Percentiles rank a stretch among this genome's conserved stretches.
phyloP scores from a whole-genome alignment of 2,113 vertebrate species.

The Loxodonta africana region DNA sequence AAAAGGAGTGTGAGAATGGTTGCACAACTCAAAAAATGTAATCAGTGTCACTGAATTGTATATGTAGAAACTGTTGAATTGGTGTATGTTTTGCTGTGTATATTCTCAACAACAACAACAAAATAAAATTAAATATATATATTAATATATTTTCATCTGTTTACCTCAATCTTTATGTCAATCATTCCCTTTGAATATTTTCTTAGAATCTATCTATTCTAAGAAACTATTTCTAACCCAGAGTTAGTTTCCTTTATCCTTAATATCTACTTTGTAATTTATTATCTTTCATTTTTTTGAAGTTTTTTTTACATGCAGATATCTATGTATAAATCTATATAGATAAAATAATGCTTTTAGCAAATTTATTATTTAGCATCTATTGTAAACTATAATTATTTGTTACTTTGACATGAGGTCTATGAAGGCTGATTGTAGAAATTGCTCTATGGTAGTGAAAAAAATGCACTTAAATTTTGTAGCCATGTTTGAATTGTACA shows the following conservation, averaged over 20 bases:
- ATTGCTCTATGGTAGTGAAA: not conserved
- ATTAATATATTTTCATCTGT: not conserved
- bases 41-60: too few species aligned
- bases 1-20: too few species aligned
- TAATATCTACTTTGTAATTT: not conserved
- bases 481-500: not conserved
- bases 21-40: too few species aligned
- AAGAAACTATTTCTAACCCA: not conserved
- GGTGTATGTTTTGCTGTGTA: too few species aligned
- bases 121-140: not conserved
- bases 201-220: not conserved
- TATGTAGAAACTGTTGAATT: too few species aligned
- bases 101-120: too few species aligned
- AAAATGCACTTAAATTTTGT: conserved; percentile 33
- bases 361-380: not conserved
- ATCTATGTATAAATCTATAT: not conserved
- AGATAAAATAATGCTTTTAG: conserved; percentile 8
- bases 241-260: not conserved
- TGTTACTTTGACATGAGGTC: not conserved
- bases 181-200: not conserved
- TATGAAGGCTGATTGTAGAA: not conserved
- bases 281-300: conserved; percentile 12
- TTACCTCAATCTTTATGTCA: not conserved
- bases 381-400: not conserved
- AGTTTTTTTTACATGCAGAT: not conserved